Conservation (phyloP, 2,113 vertebrate species). For the Gnathonemus longibarbis region DNA sequence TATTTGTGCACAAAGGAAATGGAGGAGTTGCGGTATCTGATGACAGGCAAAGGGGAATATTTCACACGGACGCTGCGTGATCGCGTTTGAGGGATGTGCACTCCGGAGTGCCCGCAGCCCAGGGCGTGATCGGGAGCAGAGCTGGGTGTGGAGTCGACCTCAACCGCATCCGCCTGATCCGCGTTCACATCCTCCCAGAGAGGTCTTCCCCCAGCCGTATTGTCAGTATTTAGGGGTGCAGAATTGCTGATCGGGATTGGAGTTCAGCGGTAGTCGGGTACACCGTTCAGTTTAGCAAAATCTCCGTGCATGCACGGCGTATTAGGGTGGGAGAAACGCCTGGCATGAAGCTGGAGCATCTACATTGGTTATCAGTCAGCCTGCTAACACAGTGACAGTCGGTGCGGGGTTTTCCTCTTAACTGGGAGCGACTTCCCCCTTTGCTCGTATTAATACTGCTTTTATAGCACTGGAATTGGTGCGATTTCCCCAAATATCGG, state of each 20-base stretch:
- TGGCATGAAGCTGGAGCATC: constrained; percentile 34
- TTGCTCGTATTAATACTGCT: background rate
- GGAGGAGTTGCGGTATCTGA: background rate
- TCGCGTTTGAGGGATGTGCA: background rate
- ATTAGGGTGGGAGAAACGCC: background rate
- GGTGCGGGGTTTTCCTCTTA: constrained; percentile 11
- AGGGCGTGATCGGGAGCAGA: background rate
- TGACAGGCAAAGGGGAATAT: background rate
- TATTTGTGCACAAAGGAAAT: background rate
- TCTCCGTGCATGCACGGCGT: background rate
- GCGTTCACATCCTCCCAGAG: background rate
- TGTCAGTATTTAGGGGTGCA: background rate
- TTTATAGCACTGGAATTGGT: background rate
- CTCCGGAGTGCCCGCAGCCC: background rate
- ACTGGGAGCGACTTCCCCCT: background rate
- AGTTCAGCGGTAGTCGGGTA: background rate
- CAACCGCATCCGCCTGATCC: background rate
- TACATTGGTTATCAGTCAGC: constrained; percentile 10
- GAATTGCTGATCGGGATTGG: background rate
- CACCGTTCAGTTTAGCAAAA: background rate
- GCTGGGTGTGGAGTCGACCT: background rate
- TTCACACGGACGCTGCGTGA: background rate
- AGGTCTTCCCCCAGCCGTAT: background rate
- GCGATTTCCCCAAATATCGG: background rate
- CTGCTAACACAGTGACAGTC: constrained; percentile 16